A percentile compares a stretch with the other conserved stretches of the same genome.
Evolutionary conservation across 2,797 vertebrate genomes (phyloP).

Genomic region (Brachyalestes nurse): DNA sequence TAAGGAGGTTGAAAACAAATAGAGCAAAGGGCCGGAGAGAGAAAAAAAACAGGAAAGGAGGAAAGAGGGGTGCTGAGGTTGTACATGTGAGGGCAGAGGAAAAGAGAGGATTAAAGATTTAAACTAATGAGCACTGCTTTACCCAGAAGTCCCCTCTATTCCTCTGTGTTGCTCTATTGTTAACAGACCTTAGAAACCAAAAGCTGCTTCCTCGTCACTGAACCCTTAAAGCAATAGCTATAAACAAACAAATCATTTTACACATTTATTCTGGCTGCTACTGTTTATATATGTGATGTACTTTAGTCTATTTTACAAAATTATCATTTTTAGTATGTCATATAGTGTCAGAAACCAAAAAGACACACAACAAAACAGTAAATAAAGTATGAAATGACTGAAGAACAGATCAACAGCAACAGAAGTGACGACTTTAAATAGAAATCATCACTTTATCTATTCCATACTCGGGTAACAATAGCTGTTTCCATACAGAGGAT

Average conservation of each 20-base stretch:
- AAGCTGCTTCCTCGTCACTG: not conserved
- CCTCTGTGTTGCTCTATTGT: not conserved
- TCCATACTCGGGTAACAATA: too few relatives aligned
- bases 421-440: too few relatives aligned
- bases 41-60: constrained; percentile 12
- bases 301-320: too few relatives aligned
- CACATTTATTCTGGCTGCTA: too few relatives aligned
- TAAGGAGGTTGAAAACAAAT: constrained; percentile 45
- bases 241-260: not conserved
- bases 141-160: not conserved
- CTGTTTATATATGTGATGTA: too few relatives aligned
- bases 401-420: too few relatives aligned
- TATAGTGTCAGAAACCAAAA: too few relatives aligned
- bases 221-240: not conserved
- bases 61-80: not conserved
- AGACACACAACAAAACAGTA: too few relatives aligned
- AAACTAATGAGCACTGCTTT: constrained; percentile 28
- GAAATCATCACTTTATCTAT: too few relatives aligned
- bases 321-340: too few relatives aligned
- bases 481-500: too few relatives aligned
- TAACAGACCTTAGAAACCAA: not conserved
- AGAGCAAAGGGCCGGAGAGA: constrained; percentile 30
- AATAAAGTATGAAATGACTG: too few relatives aligned
- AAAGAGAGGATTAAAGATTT: constrained; percentile 35
- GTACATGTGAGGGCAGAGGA: not conserved